Base-by-base conservation (phyloP, 2,113 vertebrate species). In the Lanius collurio region DNA sequence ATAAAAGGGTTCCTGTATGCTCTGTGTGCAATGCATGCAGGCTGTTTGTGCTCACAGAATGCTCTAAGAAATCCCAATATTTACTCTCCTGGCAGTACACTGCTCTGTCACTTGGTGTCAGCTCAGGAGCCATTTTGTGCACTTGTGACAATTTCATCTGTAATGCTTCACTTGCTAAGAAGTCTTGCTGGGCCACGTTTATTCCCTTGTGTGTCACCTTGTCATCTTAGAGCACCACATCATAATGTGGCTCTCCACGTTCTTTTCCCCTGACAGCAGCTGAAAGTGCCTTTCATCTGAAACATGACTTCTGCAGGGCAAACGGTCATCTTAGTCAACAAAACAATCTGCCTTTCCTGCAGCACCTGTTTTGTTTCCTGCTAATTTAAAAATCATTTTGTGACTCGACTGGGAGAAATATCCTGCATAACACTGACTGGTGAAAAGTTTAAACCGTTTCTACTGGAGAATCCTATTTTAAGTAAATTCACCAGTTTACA, bases 71-170 rank as follows among this genome's bases (percentile, higher is more conserved):
- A 52, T 75, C 20, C 6, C 26, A 41, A 0, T 44, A 19, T 24
- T 57, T 53, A 3, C 15, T 75, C 15, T 76, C 24, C 62, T 65
- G 90, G 28, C 56, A 49, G 13, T 23, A 1, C 44, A 3, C 44
- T 76, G 41, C 52, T 75, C 31, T 92, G 75, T 94, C 46, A 31
- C n/a, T 67, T 23, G 53, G 15, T 76, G 83, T 90, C 79, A 90
- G 94, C 53, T 80, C 70, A 74, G 67, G 46, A 83, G 46, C 22
- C 11, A 2, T 39, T 76, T 14, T 24, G 37, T 76, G 87, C 53
- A n/a, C 57, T 68, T 49, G 50, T 49, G 79, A 92, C 90, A 80
- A 83, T 94, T 90, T 53, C 67, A 86, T 92, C 63, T 92, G 57
- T 20, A 73, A 52, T 60, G 69, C 57, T 93, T 75, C 27, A 26